These are phyloP conservation scores for Hucho hucho DNA, from an alignment of 2,113 vertebrate species.

Conservation along the genomic window DNA sequence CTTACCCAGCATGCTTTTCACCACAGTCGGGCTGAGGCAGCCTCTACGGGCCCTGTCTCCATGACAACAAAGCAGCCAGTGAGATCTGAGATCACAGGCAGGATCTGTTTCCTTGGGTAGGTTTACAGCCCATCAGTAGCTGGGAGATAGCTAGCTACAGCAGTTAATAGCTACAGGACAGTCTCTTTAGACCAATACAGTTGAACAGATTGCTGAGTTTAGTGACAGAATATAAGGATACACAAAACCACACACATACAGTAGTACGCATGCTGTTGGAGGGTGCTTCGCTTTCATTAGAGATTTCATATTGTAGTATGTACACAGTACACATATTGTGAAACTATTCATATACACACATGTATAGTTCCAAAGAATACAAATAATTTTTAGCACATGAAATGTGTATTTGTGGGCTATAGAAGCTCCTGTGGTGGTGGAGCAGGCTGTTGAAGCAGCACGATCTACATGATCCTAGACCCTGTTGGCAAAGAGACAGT, in stretches of 20 bases:
- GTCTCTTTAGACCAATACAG: too few relatives aligned
- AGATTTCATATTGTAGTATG: too few relatives aligned
- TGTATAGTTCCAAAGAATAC: too few relatives aligned
- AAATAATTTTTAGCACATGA: too few relatives aligned
- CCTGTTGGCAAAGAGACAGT: constrained; percentile 35
- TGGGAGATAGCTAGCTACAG: too few relatives aligned
- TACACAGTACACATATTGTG: too few relatives aligned
- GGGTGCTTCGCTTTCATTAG: too few relatives aligned
- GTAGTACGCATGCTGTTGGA: neutral
- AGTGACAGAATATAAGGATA: neutral
- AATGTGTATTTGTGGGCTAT: too few relatives aligned
- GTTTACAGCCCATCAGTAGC: too few relatives aligned
- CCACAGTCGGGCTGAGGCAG: constrained; percentile 54
- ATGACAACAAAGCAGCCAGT: constrained; percentile 58
- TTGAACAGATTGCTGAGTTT: neutral
- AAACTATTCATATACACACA: too few relatives aligned
- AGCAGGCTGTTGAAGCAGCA: constrained; percentile 6
- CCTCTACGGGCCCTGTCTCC: constrained; percentile 62
- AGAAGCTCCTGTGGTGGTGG: too few relatives aligned
- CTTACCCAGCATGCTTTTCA: constrained; percentile 58
- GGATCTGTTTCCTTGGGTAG: constrained; percentile 47
- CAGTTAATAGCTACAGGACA: too few relatives aligned
- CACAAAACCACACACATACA: neutral
- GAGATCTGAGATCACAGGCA: constrained; percentile 22
- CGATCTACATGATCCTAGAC: constrained; percentile 46